These are phyloP conservation scores for Tinea trinotella DNA, from an alignment of 2,888 invertebrate species.

Conservation along the genomic window DNA sequence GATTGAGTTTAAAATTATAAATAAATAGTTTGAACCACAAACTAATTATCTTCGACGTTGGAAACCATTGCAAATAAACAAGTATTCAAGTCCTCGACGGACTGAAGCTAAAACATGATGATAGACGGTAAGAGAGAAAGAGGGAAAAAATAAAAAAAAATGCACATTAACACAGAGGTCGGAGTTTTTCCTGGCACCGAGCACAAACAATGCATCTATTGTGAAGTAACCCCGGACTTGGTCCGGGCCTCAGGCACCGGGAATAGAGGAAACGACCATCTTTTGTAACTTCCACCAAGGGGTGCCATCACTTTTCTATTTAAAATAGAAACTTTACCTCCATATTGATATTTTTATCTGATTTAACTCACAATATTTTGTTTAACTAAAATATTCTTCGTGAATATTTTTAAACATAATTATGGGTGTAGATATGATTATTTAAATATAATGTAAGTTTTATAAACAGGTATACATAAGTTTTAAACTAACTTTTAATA, in stretches of 20 bases:
- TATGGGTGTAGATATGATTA: too few species aligned
- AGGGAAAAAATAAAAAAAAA: constrained; percentile 63
- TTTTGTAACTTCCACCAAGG: constrained; percentile 58
- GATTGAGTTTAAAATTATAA: background rate
- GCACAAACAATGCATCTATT: constrained; percentile 69
- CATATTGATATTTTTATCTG: constrained; percentile 66
- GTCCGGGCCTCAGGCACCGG: constrained; percentile 30
- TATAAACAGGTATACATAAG: too few species aligned
- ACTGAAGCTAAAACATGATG: background rate
- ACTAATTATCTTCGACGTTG: background rate
- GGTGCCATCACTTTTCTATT: constrained; percentile 32
- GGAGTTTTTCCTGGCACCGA: constrained; percentile 71
- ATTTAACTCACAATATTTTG: too few species aligned
- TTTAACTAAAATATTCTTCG: too few species aligned
- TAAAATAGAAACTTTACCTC: constrained; percentile 60
- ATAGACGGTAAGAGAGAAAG: constrained; percentile 18
- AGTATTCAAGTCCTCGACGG: background rate
- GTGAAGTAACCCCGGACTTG: constrained; percentile 31
- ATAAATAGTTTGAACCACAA: background rate
- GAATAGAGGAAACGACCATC: constrained; percentile 66
- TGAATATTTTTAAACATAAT: too few species aligned
- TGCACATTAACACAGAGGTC: constrained; percentile 55
- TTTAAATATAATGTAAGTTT: too few species aligned
- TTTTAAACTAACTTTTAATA: too few species aligned
- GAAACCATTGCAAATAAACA: background rate